A percentile compares a stretch with the other conserved stretches of the same genome.
Conservation (phyloP, 2,113 vertebrate genomes). For the Callocephalon fimbriatum region DNA sequence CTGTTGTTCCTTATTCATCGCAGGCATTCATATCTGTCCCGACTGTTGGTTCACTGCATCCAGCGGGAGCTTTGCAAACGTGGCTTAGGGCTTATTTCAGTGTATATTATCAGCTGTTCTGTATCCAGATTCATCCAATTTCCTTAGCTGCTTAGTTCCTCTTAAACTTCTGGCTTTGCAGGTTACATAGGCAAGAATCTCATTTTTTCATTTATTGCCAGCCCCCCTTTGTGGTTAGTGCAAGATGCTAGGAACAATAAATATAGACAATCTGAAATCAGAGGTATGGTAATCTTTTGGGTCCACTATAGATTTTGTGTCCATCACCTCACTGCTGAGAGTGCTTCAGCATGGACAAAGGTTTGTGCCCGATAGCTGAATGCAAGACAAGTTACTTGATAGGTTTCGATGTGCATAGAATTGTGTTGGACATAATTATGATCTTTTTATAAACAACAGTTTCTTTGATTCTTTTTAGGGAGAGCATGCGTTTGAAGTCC, state of each 20-base stretch:
- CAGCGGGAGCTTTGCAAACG: neutral
- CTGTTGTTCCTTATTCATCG: neutral
- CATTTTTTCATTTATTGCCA: neutral
- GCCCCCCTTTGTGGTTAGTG: neutral
- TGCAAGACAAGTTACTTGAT: neutral
- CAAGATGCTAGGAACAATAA: neutral
- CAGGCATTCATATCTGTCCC: neutral
- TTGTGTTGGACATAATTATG: neutral
- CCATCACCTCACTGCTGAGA: neutral
- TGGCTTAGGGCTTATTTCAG: neutral
- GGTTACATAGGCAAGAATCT: neutral
- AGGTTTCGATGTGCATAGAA: neutral
- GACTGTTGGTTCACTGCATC: neutral
- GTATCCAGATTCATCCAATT: neutral
- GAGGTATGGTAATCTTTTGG: neutral
- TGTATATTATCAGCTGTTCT: neutral
- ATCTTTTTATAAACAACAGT: neutral
- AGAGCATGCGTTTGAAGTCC: neutral
- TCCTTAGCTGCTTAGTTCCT: neutral
- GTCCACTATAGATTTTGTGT: neutral
- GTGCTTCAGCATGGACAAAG: neutral
- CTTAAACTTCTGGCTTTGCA: neutral
- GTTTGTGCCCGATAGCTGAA: neutral
- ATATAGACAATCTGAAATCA: neutral
- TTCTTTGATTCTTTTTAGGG: neutral